Evolutionary conservation across 2,113 vertebrate genomes (phyloP).

Genomic region (Nycticebus coucang): DNA sequence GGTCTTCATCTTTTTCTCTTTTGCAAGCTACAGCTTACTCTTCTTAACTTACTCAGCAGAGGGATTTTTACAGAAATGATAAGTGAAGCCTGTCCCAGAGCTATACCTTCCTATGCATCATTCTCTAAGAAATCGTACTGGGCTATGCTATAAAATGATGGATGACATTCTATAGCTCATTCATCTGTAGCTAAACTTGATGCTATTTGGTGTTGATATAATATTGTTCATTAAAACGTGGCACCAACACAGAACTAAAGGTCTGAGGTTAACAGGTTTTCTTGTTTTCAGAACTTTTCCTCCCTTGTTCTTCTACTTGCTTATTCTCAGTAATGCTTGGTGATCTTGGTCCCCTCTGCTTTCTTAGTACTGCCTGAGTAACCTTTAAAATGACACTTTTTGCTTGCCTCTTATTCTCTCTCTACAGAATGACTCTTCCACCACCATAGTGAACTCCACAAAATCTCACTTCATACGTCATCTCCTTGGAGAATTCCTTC

Average conservation of each 20-base stretch:
- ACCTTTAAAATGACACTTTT: neutral
- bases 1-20: neutral
- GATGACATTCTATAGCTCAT: neutral
- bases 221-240: slow-evolving; percentile 48
- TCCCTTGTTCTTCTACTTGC: neutral
- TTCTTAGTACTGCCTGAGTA: neutral
- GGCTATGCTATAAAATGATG: neutral
- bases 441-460: neutral
- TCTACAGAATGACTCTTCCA: neutral
- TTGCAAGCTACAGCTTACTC: neutral
- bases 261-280: neutral
- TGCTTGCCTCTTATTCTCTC: neutral
- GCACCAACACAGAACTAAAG: neutral
- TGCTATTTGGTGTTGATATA: slow-evolving; percentile 17
- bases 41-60: neutral
- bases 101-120: neutral
- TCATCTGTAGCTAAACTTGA: neutral
- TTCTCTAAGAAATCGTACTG: neutral
- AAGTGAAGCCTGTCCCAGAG: neutral
- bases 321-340: neutral
- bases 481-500: slow-evolving; percentile 45
- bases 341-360: neutral
- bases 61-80: neutral
- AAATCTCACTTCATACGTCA: neutral
- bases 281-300: slow-evolving; percentile 13